Evolutionary conservation across 2,113 vertebrate species (phyloP).

Genomic region (Sander lucioperca): DNA sequence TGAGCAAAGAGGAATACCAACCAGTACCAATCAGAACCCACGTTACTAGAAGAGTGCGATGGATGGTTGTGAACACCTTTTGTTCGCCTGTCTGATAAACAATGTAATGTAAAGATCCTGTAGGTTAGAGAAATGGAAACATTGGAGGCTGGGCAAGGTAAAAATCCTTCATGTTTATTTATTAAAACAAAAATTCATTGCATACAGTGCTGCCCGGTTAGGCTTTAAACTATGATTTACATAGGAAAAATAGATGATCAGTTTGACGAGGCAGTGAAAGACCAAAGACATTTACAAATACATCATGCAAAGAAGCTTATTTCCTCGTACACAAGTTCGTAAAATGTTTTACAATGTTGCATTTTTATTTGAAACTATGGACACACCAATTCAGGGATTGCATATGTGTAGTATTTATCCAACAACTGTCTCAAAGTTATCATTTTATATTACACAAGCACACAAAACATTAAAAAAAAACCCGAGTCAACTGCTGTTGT

Average conservation of each 20-base stretch:
- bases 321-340: background rate
- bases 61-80: slow-evolving; percentile 1
- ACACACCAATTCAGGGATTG: slow-evolving; percentile 23
- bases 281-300: slow-evolving; percentile 14
- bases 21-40: slow-evolving; percentile 4
- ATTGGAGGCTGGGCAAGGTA: background rate
- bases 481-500: background rate
- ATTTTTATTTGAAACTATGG: background rate
- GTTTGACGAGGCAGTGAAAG: background rate
- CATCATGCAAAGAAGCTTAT: background rate
- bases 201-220: background rate
- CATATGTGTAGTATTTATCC: background rate
- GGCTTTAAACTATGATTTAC: background rate
- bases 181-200: slow-evolving; percentile 31
- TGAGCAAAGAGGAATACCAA: slow-evolving; percentile 30
- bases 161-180: slow-evolving; percentile 25
- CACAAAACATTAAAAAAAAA: slow-evolving; percentile 21
- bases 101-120: background rate
- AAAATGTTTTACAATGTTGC: background rate
- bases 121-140: background rate
- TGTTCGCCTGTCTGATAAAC: background rate
- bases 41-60: background rate
- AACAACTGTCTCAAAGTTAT: background rate
- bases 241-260: background rate
- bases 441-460: background rate